Conservation (phyloP, 2,888 invertebrate genomes). For the Bhutanitis thaidina region DNA sequence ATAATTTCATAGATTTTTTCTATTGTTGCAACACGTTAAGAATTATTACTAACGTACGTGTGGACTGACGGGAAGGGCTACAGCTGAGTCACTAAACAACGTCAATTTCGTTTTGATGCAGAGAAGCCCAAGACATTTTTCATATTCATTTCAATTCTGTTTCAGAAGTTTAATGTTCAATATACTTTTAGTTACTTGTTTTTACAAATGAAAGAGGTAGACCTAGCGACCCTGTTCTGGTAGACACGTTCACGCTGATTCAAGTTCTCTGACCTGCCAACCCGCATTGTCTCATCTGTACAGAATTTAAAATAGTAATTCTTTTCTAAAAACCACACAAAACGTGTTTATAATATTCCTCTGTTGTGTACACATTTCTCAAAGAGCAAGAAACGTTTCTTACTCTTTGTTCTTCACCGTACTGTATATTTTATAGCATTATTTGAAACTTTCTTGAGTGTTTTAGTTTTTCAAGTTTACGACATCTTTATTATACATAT, state of each 20-base stretch:
- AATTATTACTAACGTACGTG: too few species aligned
- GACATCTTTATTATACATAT: not conserved
- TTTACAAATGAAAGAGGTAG: too few species aligned
- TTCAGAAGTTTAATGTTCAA: too few species aligned
- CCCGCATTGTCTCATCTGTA: constrained; percentile 15
- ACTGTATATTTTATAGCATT: constrained; percentile 4
- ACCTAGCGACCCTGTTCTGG: not conserved
- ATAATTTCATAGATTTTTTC: too few species aligned
- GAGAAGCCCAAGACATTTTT: too few species aligned
- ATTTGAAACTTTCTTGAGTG: constrained; percentile 12
- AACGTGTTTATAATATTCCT: constrained; percentile 19
- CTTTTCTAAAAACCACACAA: constrained; percentile 18
- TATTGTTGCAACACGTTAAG: too few species aligned
- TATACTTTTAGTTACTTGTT: too few species aligned
- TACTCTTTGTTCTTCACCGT: constrained; percentile 12
- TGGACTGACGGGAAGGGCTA: too few species aligned
- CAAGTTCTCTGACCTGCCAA: constrained; percentile 15
- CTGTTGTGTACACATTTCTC: constrained; percentile 16
- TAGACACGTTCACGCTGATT: not conserved
- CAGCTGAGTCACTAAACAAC: too few species aligned
- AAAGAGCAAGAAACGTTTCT: too few species aligned
- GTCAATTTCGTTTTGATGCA: too few species aligned
- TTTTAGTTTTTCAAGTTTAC: not conserved
- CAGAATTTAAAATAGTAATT: constrained; percentile 18
- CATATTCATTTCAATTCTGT: too few species aligned